Conservation (phyloP, 2,113 vertebrate species). For the Bostrychus sinensis region DNA sequence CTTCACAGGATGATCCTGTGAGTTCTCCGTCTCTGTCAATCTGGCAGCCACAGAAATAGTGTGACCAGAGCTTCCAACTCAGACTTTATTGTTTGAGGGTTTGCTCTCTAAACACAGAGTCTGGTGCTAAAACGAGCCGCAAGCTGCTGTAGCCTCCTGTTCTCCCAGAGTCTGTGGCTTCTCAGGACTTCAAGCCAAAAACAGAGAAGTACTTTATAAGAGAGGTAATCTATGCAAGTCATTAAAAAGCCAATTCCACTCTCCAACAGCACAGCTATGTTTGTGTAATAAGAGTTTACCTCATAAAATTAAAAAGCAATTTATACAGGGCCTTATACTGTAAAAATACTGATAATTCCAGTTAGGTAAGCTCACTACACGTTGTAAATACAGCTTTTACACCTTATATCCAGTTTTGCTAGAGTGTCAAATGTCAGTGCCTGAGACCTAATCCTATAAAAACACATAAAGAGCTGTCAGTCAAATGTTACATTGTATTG, state of each 20-base stretch:
- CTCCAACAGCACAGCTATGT: too few species aligned
- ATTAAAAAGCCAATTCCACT: too few species aligned
- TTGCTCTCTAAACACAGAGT: constrained; percentile 15
- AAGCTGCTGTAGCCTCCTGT: constrained; percentile 46
- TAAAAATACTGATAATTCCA: too few species aligned
- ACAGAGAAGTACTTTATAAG: background rate
- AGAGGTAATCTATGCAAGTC: too few species aligned
- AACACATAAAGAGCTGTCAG: constrained; percentile 28
- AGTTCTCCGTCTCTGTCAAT: constrained; percentile 1
- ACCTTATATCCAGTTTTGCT: background rate
- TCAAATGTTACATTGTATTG: constrained; percentile 16
- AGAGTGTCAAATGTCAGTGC: constrained; percentile 14
- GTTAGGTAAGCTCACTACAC: too few species aligned
- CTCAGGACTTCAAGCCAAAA: constrained; percentile 8
- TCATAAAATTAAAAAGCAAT: too few species aligned
- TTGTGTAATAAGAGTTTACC: too few species aligned
- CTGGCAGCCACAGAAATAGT: constrained; percentile 8
- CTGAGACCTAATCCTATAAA: background rate
- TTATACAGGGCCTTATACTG: too few species aligned
- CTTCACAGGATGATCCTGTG: constrained; percentile 2
- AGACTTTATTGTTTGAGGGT: constrained; percentile 4
- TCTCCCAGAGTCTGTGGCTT: constrained; percentile 12
- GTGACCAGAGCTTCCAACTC: constrained; percentile 10
- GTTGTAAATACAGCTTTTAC: background rate
- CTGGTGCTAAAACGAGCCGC: constrained; percentile 22